Evolutionary conservation across 2,113 vertebrate genomes (phyloP), one percentile per base, ranked within the genome.

Genomic region (Lates calcarifer): DNA sequence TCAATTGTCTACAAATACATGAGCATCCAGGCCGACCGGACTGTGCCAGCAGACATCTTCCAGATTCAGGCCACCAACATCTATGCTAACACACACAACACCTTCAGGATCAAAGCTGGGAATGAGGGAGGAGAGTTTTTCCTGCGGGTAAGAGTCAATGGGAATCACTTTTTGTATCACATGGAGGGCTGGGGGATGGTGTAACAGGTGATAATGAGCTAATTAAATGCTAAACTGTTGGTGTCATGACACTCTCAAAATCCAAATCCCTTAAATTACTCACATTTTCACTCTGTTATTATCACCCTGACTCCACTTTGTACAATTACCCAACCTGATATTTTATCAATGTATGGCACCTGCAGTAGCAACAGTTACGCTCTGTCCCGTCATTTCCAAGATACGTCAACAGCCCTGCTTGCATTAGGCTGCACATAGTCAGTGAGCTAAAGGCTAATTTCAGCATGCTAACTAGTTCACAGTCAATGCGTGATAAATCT

Each of bases 1-100:
- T 98, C 97, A 2, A 96, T 98, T 29, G 96, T 99, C 81, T 96
- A 98, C 95, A 99, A 98, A 79, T 99, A 99, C 89, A 99, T 99
- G 98, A 99, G 96, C 93, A 97, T 99, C 93, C 96, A 96, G 56
- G 97, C 98, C 0, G 98, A 99, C 28, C 94, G 97, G 74, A 91
- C 95, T 0, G 96, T 97, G 68, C 98, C 98, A n/a, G 96, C 98
- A 0, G 98, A 99, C 79, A 96, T 99, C 93, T 99, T 99, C 94
- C 98, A 99, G 94, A 98, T 99, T 91, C 98, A 99, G 90, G 97
- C 98, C 78, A 99, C 98, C 79, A 97, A 94, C 69, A 96, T 98
- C 89, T 99, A 97, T 66, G 90, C 97, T 82, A 99, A 97, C 92
- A 98, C 97, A 77, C 97, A 98, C 84, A 99, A 99, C 91, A 98